A percentile compares a stretch with the other conserved stretches of the same genome.
phyloP scores from a whole-genome alignment of 2,888 invertebrate species.

The Cremastinae sp. region DNA sequence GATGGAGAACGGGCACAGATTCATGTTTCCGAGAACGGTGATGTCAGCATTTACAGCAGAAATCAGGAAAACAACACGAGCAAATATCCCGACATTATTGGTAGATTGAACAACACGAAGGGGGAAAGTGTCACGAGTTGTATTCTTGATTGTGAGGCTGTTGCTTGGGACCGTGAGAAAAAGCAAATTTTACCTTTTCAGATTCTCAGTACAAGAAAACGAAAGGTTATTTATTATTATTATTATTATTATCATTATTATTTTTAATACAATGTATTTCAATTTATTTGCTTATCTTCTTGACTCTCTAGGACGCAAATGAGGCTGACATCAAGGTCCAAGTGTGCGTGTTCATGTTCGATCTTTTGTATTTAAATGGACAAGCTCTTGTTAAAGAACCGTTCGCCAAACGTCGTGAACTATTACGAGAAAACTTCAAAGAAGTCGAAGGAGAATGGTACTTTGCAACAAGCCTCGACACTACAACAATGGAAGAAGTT shows the following conservation, averaged over 20 bases:
- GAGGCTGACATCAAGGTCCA: slow-evolving; percentile 90
- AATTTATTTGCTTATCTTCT: slow-evolving; percentile 6
- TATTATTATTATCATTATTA: slow-evolving; percentile 76
- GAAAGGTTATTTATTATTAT: slow-evolving; percentile 93
- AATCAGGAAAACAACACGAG: slow-evolving; percentile 97
- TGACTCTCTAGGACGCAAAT: slow-evolving; percentile 84
- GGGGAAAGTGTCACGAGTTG: slow-evolving; percentile 86
- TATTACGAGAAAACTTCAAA: slow-evolving; percentile 87
- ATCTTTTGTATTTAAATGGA: slow-evolving; percentile 95
- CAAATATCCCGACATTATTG: slow-evolving; percentile 97
- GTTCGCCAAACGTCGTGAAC: slow-evolving; percentile 87
- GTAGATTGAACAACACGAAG: slow-evolving; percentile 84
- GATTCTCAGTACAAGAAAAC: slow-evolving; percentile 95
- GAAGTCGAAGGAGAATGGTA: slow-evolving; percentile 91
- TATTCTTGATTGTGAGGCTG: slow-evolving; percentile 97
- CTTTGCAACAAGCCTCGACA: slow-evolving; percentile 92
- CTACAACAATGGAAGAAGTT: slow-evolving; percentile 93
- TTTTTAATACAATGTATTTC: not conserved
- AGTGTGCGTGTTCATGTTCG: slow-evolving; percentile 98
- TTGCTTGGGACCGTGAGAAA: slow-evolving; percentile 95
- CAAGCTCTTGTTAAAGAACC: slow-evolving; percentile 90
- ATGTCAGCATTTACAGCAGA: slow-evolving; percentile 93
- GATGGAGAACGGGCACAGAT: slow-evolving; percentile 99
- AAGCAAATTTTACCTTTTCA: slow-evolving; percentile 98
- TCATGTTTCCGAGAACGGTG: slow-evolving; percentile 86